Evolutionary conservation across 2,888 invertebrate species (phyloP).

Genomic region (Drosophila melanosoma): DNA sequence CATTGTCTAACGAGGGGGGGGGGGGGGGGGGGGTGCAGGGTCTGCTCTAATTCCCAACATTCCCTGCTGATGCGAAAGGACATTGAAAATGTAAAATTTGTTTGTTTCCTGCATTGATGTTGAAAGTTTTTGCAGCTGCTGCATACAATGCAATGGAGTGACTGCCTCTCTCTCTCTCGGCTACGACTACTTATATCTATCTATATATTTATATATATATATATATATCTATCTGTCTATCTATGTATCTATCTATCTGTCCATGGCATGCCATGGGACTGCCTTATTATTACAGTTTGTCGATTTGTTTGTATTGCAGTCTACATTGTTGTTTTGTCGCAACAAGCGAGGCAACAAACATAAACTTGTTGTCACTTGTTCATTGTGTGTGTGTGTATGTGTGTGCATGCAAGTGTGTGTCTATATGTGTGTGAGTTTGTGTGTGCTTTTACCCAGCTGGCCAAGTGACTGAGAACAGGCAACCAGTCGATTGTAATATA

Average conservation of each 20-base stretch:
- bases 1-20: conserved; percentile 19
- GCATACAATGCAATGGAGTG: conserved; percentile 62
- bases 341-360: conserved; percentile 34
- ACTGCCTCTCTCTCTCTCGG: conserved; percentile 10
- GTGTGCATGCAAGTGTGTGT: conserved; percentile 1
- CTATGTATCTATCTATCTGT: conserved; percentile 38
- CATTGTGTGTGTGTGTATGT: conserved; percentile 7
- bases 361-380: conserved; percentile 47
- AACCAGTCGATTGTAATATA: conserved; percentile 63
- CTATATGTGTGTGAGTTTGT: neutral
- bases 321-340: conserved; percentile 59
- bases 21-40: neutral
- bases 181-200: conserved; percentile 12
- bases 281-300: conserved; percentile 72
- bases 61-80: conserved; percentile 16
- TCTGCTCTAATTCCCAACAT: neutral
- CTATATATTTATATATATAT: conserved; percentile 37
- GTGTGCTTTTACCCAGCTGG: conserved; percentile 23
- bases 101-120: conserved; percentile 74
- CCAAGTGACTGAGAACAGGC: conserved; percentile 27
- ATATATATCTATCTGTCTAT: conserved; percentile 39
- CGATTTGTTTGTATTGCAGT: conserved; percentile 71
- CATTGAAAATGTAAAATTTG: conserved; percentile 73
- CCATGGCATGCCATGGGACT: conserved; percentile 47
- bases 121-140: conserved; percentile 76